A percentile compares a stretch with the other conserved stretches of the same genome.
Evolutionary conservation across 2,888 invertebrate genomes (phyloP).

Genomic region (Scrobipalpa atriplicella): DNA sequence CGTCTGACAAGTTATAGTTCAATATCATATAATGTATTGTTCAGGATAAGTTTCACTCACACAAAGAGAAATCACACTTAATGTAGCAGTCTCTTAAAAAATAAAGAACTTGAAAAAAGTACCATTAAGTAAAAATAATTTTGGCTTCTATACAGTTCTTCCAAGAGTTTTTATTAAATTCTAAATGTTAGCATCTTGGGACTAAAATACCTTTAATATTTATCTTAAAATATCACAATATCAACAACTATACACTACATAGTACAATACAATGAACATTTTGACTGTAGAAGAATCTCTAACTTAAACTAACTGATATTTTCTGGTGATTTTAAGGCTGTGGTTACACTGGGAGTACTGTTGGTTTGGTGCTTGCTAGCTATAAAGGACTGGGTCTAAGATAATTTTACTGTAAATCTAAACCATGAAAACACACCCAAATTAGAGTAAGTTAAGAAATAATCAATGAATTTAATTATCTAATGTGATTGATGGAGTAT

Average conservation of each 20-base stretch:
- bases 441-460: background rate
- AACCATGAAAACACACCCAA: background rate
- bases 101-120: too few relatives aligned
- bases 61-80: too few relatives aligned
- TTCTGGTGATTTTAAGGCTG: constrained; percentile 4
- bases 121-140: background rate
- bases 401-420: too few relatives aligned
- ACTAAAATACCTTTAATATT: constrained; percentile 53
- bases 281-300: constrained; percentile 32
- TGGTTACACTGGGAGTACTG: constrained; percentile 14
- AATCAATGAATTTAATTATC: background rate
- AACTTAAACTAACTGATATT: constrained; percentile 33
- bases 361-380: background rate
- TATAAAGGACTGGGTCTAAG: too few relatives aligned
- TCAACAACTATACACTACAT: constrained; percentile 66
- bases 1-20: too few relatives aligned
- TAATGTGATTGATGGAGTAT: background rate
- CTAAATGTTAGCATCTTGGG: constrained; percentile 57
- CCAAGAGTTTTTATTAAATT: constrained; percentile 24
- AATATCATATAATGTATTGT: too few relatives aligned
- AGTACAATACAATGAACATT: constrained; percentile 44
- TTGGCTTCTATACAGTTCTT: background rate
- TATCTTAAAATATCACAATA: constrained; percentile 80
- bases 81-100: too few relatives aligned
- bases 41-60: too few relatives aligned